These are phyloP conservation scores for Dasypus novemcinctus DNA, from an alignment of 2,113 vertebrate species.

Conservation along the genomic window DNA sequence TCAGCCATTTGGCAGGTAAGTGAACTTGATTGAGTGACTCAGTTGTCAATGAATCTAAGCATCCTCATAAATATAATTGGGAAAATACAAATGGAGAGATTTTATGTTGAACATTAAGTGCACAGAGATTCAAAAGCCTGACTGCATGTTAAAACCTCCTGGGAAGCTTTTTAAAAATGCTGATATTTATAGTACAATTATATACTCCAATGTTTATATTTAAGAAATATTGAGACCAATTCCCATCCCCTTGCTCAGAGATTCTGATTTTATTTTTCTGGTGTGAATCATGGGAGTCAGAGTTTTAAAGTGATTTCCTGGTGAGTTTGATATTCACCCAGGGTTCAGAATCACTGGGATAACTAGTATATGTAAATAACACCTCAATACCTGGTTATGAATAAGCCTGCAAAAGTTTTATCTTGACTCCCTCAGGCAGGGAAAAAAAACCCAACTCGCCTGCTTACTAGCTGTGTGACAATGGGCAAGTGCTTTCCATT, in stretches of 20 bases:
- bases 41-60: not conserved
- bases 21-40: constrained; percentile 27
- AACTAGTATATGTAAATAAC: constrained; percentile 8
- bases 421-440: not conserved
- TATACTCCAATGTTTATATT: not conserved
- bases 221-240: constrained; percentile 10
- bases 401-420: constrained; percentile 9
- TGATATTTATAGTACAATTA: constrained; percentile 9
- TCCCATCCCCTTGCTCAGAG: not conserved
- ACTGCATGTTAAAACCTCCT: constrained; percentile 29
- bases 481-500: not conserved
- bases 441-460: not conserved
- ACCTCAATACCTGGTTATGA: not conserved
- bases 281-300: not conserved
- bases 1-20: constrained; percentile 11
- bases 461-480: not conserved
- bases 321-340: not conserved
- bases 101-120: constrained; percentile 54
- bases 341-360: constrained; percentile 26
- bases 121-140: constrained; percentile 2
- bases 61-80: constrained; percentile 60
- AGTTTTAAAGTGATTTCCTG: not conserved
- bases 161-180: constrained; percentile 21
- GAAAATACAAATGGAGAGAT: constrained; percentile 53
- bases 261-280: constrained; percentile 28